Conservation (phyloP, 2,888 invertebrate genomes). For the Apodemia duryi region DNA sequence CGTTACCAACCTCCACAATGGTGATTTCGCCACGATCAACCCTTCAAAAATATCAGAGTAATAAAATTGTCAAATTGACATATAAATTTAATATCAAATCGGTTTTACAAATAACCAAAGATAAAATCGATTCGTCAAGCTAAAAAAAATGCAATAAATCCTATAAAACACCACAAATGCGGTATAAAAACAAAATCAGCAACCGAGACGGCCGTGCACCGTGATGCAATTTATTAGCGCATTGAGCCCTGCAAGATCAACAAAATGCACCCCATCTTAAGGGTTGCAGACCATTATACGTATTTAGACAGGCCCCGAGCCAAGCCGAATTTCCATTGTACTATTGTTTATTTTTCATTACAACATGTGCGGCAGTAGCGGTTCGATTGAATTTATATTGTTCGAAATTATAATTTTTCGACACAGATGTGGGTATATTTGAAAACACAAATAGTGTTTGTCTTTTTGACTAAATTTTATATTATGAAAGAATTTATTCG, state of each 20-base stretch:
- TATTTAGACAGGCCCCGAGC: slow-evolving; percentile 37
- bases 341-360: slow-evolving; percentile 40
- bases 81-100: not conserved
- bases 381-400: slow-evolving; percentile 22
- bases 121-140: slow-evolving; percentile 1
- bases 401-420: not conserved
- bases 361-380: slow-evolving; percentile 36
- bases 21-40: too few relatives aligned
- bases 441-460: not conserved
- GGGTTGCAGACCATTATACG: slow-evolving; percentile 20
- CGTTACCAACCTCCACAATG: too few relatives aligned
- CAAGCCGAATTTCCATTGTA: slow-evolving; percentile 30
- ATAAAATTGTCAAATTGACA: too few relatives aligned
- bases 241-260: slow-evolving; percentile 21
- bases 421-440: slow-evolving; percentile 2
- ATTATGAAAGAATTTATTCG: too few relatives aligned
- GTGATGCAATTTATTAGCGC: slow-evolving; percentile 17
- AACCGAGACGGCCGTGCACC: slow-evolving; percentile 18
- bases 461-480: not conserved
- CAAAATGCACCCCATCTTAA: slow-evolving; percentile 27
- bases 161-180: not conserved
- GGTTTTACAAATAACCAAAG: not conserved
- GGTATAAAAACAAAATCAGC: slow-evolving; percentile 13
- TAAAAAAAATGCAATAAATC: not conserved
- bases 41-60: too few relatives aligned